Evolutionary conservation across 2,797 vertebrate species (phyloP).

Genomic region (Falco berigora): DNA sequence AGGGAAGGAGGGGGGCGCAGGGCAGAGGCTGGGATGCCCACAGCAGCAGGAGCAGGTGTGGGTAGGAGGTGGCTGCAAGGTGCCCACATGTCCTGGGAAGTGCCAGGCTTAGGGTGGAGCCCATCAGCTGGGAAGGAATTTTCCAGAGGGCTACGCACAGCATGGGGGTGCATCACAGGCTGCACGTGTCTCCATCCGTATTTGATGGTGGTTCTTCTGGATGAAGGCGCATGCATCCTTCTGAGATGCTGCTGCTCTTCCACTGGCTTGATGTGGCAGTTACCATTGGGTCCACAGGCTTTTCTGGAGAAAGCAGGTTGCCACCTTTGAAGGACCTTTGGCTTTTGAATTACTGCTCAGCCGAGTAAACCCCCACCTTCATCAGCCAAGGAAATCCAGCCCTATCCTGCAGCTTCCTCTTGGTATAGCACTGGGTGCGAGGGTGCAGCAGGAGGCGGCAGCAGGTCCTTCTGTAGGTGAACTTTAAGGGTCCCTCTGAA

Average conservation of each 20-base stretch:
- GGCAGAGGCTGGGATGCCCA: not conserved
- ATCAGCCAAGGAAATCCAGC: not conserved
- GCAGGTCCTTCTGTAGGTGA: not conserved
- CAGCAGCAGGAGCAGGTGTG: rapidly evolving
- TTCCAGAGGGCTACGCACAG: not conserved
- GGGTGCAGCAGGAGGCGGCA: not conserved
- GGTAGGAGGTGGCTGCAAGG: not conserved
- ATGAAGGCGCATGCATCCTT: not conserved
- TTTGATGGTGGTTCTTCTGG: not conserved
- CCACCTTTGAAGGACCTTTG: not conserved
- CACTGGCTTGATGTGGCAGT: not conserved
- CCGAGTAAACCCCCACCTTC: not conserved
- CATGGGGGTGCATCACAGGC: rapidly evolving
- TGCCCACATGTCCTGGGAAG: not conserved
- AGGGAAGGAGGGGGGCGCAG: not conserved
- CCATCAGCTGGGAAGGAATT: not conserved
- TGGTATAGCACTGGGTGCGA: not conserved
- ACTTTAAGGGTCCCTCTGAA: not conserved
- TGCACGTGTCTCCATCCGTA: not conserved
- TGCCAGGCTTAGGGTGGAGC: not conserved
- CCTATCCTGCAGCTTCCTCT: not conserved
- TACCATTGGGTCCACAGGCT: rapidly evolving
- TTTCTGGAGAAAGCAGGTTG: not conserved
- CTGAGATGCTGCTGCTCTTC: not conserved
- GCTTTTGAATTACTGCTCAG: not conserved